A percentile compares a stretch with the other conserved stretches of the same genome.
Conservation (phyloP, 1,140 invertebrate genomes). For the Drosophila bifasciata region DNA sequence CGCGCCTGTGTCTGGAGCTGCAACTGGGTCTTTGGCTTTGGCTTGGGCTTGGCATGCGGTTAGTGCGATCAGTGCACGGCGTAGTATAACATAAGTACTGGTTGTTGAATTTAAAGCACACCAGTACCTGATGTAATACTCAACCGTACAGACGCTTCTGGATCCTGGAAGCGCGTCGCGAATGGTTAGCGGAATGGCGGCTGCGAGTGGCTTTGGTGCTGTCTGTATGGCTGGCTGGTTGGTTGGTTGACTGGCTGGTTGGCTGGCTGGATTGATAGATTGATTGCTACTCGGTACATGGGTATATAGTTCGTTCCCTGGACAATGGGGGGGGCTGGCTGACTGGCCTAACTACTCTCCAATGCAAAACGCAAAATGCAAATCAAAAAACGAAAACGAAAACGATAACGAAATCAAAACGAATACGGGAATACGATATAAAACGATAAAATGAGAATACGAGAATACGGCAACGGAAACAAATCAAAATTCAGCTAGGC, state of each 20-base stretch:
- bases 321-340: background rate
- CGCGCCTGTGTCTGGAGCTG: constrained; percentile 24
- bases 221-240: background rate
- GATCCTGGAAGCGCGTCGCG: constrained; percentile 15
- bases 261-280: constrained; percentile 1
- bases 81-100: constrained; percentile 94
- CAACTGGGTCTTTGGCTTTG: background rate
- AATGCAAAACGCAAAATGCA: constrained; percentile 23
- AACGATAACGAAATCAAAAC: constrained; percentile 37
- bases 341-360: constrained; percentile 4
- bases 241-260: constrained; percentile 7
- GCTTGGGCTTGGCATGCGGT: constrained; percentile 63
- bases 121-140: constrained; percentile 99
- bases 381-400: constrained; percentile 37
- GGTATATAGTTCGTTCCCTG: too few relatives aligned
- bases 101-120: constrained; percentile 85
- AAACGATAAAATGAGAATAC: constrained; percentile 11
- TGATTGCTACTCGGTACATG: background rate
- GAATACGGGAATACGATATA: constrained; percentile 24
- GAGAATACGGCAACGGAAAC: constrained; percentile 21
- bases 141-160: constrained; percentile 86
- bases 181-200: background rate
- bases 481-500: constrained; percentile 9
- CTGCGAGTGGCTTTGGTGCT: constrained; percentile 27
- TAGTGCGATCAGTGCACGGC: constrained; percentile 71